Base-by-base conservation (phyloP, 1,140 invertebrate species). In the Psilanteris sp. region DNA sequence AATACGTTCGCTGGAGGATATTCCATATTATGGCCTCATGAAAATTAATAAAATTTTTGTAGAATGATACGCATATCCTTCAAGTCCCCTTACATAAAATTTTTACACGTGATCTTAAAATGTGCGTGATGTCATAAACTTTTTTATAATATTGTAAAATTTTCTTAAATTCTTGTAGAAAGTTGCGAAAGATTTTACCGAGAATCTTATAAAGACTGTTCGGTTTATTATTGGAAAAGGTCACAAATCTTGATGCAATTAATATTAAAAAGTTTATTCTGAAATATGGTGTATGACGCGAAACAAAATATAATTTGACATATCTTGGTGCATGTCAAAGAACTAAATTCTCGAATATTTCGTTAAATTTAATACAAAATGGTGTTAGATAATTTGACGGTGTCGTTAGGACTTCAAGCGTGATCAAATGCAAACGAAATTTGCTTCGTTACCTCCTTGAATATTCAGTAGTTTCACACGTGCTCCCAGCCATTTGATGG, bases 361-460 rank as follows among this genome's bases (percentile, higher is more conserved):
- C 34, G 24, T 39, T 48, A 39, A 57, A 57, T 57, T 67, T 39
- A 1, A 22, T 37, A 6, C 7, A 52, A 39, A 59, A 64, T 37
- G 32, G 9, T 24, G 59, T 31, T 52, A 54, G 31, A 66, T 61
- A 68, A 77, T 66, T 71, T 27, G 18, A 64, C 41, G 59, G 59
- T 71, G 73, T 66, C 29, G 54, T 67, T 66, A 55, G 54, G 41
- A 71, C 46, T 61, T 77, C 16, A 34, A 59, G 54, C 55, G 39
- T 62, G 39, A 46, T 57, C 43, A 67, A 81, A 83, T 68, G 78
- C 73, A 81, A 83, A 81, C 81, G 77, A 84, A 86, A 83, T 85
- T 86, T 86, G 81, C 80, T 84, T 85, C 83, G 85, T 87, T 86
- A 86, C 77, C 78, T 85, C 78, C 80, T 85, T 87, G 86, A 87